A percentile compares a stretch with the other conserved stretches of the same genome.
Conservation (phyloP, 2,888 invertebrate species). For the Papilio demoleus region DNA sequence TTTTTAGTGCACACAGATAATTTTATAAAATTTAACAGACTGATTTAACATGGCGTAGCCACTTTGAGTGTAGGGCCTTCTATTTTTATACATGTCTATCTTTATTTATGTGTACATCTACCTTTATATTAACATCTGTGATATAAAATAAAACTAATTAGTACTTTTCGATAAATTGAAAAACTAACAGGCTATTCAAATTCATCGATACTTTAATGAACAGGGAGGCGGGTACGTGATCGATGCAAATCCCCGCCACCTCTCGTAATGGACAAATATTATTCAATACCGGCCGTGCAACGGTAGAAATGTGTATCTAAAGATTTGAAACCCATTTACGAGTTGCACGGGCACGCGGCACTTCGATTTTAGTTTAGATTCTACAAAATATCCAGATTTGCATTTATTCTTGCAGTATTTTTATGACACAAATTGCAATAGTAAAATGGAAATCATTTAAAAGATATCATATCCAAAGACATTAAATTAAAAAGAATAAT, state of each 20-base stretch:
- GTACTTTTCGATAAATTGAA: background rate
- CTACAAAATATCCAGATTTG: background rate
- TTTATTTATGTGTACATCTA: too few species aligned
- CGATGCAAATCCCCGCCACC: background rate
- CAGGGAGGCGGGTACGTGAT: background rate
- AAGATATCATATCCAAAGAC: too few species aligned
- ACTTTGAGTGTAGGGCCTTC: too few species aligned
- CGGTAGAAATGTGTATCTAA: conserved; percentile 5
- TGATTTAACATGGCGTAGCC: too few species aligned
- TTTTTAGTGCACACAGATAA: too few species aligned
- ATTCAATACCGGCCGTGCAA: conserved; percentile 1
- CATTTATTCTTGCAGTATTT: background rate
- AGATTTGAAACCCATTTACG: conserved; percentile 1
- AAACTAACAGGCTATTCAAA: background rate
- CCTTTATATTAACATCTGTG: too few species aligned
- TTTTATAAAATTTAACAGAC: too few species aligned
- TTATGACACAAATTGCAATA: background rate
- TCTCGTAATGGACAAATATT: conserved; percentile 13
- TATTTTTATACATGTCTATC: too few species aligned
- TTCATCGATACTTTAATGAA: conserved; percentile 2
- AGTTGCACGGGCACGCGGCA: background rate
- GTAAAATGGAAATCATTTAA: too few species aligned
- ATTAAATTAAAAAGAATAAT: background rate
- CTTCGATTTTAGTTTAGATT: background rate
- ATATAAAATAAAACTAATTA: background rate